phyloP scores from a whole-genome alignment of 2,888 invertebrate genomes.

The Hydrotaea diabolus region DNA sequence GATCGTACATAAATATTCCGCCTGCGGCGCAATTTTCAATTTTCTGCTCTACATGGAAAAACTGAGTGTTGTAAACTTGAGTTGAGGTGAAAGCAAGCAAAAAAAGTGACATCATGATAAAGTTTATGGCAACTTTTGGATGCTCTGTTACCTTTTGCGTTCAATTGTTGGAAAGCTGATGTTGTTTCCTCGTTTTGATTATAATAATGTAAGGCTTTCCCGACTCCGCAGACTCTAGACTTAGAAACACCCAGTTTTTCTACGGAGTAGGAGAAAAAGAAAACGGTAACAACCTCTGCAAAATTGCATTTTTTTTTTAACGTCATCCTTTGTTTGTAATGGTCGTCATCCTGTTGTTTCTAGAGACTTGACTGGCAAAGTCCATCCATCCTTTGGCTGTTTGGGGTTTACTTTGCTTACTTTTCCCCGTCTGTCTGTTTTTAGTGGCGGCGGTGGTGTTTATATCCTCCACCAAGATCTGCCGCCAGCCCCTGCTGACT shows the following conservation, averaged over 20 bases:
- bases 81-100: neutral
- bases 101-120: slow-evolving; percentile 47
- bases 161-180: neutral
- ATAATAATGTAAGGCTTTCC: slow-evolving; percentile 66
- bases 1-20: slow-evolving; percentile 62
- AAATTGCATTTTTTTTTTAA: slow-evolving; percentile 23
- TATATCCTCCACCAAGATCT: neutral
- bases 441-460: neutral
- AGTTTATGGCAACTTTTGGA: slow-evolving; percentile 28
- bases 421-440: slow-evolving; percentile 23
- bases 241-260: too few species aligned
- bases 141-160: slow-evolving; percentile 41
- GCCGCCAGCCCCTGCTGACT: slow-evolving; percentile 20
- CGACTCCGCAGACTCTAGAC: neutral
- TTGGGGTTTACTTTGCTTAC: slow-evolving; percentile 46
- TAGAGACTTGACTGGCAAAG: slow-evolving; percentile 2
- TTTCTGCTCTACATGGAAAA: slow-evolving; percentile 71
- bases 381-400: slow-evolving; percentile 48
- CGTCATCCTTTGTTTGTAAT: slow-evolving; percentile 17
- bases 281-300: neutral
- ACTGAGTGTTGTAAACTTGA: slow-evolving; percentile 64
- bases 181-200: slow-evolving; percentile 47
- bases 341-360: slow-evolving; percentile 20
- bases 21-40: slow-evolving; percentile 73
- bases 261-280: neutral